These are phyloP conservation scores for Hyles vespertilio DNA, from an alignment of 1,140 invertebrate species.

Conservation along the genomic window DNA sequence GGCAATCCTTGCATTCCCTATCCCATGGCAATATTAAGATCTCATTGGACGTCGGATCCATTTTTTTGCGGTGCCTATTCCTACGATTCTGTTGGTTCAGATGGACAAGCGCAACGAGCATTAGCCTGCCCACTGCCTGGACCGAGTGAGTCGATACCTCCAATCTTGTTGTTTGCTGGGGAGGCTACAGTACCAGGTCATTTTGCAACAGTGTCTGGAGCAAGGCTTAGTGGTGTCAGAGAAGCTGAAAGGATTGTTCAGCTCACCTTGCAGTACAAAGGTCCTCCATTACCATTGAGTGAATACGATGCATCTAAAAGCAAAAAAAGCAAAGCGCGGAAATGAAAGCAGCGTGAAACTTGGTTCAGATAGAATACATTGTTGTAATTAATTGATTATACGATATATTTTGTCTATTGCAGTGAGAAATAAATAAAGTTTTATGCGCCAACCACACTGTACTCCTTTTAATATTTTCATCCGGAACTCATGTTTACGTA, in stretches of 20 bases:
- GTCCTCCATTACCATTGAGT: constrained; percentile 68
- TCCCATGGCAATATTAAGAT: constrained; percentile 78
- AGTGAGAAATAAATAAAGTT: constrained; percentile 22
- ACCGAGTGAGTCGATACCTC: constrained; percentile 65
- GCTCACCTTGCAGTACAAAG: constrained; percentile 76
- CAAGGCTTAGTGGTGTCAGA: constrained; percentile 77
- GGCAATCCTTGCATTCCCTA: constrained; percentile 79
- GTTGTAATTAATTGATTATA: too few relatives aligned
- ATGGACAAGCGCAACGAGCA: constrained; percentile 76
- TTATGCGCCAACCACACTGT: constrained; percentile 5
- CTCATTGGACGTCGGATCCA: constrained; percentile 79
- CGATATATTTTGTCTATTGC: neutral
- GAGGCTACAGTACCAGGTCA: constrained; percentile 83
- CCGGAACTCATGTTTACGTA: constrained; percentile 21
- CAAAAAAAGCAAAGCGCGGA: constrained; percentile 5
- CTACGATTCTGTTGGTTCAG: constrained; percentile 74
- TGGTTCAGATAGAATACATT: neutral
- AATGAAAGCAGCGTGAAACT: neutral
- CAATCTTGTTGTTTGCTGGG: constrained; percentile 85
- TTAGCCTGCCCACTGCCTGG: constrained; percentile 79
- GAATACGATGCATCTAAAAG: neutral
- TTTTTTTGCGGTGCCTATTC: constrained; percentile 81
- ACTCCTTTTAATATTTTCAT: constrained; percentile 28
- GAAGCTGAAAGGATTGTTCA: constrained; percentile 84
- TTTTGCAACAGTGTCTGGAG: constrained; percentile 83